These are phyloP conservation scores for Centropus bengalensis DNA, from an alignment of 2,113 vertebrate genomes.

Conservation along the genomic window DNA sequence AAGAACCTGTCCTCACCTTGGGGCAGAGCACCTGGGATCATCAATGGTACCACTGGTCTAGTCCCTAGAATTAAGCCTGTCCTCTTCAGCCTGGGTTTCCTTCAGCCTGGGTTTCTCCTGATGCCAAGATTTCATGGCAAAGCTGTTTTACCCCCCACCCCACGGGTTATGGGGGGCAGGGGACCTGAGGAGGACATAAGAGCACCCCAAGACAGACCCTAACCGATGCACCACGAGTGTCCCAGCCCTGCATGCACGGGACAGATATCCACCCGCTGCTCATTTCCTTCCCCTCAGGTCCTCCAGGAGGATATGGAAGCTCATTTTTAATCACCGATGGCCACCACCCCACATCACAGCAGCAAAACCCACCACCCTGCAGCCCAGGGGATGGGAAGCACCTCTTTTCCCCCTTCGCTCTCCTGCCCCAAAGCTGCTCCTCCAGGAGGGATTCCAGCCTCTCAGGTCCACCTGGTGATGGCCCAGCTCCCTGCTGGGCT, in stretches of 20 bases:
- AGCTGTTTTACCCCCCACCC: not conserved
- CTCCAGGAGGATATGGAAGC: not conserved
- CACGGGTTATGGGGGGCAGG: not conserved
- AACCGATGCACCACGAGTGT: rapidly evolving
- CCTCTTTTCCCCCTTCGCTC: not conserved
- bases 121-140: not conserved
- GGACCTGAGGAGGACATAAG: rapidly evolving
- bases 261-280: rapidly evolving
- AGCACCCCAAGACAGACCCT: not conserved
- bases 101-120: not conserved
- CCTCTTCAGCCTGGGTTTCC: not conserved
- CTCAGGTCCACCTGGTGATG: rapidly evolving
- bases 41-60: rapidly evolving
- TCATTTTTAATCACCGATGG: rapidly evolving
- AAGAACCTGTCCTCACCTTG: not conserved
- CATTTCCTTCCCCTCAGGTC: not conserved
- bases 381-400: rapidly evolving
- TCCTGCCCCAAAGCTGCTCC: not conserved
- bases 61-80: not conserved
- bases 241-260: rapidly evolving
- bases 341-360: rapidly evolving
- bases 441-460: not conserved
- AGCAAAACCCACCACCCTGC: not conserved
- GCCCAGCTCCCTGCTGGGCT: too few species aligned
- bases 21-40: not conserved